These are phyloP conservation scores for Coenobita brevimanus DNA, from an alignment of 1,140 invertebrate genomes.

Conservation along the genomic window DNA sequence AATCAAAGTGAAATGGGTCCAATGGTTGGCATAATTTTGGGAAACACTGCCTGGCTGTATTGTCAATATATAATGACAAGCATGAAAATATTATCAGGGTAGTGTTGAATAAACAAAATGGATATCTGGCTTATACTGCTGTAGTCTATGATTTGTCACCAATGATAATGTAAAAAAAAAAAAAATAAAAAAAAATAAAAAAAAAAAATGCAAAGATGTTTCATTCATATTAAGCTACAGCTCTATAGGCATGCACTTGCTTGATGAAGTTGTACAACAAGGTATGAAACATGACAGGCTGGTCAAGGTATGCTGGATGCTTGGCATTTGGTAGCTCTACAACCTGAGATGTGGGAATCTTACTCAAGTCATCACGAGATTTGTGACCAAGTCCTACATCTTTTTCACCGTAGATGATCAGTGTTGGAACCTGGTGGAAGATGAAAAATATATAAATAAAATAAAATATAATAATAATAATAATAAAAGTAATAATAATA, in stretches of 20 bases:
- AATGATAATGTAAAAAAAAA: not conserved
- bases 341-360: conserved; percentile 72
- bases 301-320: conserved; percentile 75
- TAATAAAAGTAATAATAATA: no score
- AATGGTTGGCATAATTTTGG: no score
- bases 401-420: conserved; percentile 74
- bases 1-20: no score
- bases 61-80: no score
- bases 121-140: no score
- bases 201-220: not conserved
- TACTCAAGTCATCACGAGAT: conserved; percentile 71
- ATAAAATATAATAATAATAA: no score
- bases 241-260: conserved; percentile 51
- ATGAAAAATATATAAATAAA: no score
- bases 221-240: not conserved
- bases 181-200: not conserved
- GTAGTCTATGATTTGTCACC: not conserved
- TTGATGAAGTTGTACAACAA: conserved; percentile 74
- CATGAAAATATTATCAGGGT: no score
- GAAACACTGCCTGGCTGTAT: no score
- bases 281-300: conserved; percentile 73
- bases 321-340: conserved; percentile 72
- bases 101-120: no score
- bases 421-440: conserved; percentile 74
- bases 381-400: conserved; percentile 72